Evolutionary conservation across 2,113 vertebrate genomes (phyloP).

Genomic region (Eleginops maclovinus): DNA sequence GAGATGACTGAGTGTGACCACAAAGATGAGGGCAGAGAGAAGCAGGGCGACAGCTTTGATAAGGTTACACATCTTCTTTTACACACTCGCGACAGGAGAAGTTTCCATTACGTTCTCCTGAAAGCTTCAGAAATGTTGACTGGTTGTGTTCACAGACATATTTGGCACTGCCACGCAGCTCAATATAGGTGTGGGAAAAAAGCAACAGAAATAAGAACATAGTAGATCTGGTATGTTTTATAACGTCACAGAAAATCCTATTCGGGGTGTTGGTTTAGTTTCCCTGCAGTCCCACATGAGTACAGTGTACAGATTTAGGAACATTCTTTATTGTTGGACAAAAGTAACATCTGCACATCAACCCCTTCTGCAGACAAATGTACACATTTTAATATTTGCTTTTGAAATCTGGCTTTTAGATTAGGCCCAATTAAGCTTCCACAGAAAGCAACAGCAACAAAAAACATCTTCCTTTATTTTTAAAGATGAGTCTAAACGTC

Average conservation of each 20-base stretch:
- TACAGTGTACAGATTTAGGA: constrained; percentile 19
- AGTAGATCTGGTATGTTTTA: neutral
- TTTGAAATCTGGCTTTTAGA: neutral
- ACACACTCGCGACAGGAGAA: constrained; percentile 27
- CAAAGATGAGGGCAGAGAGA: constrained; percentile 46
- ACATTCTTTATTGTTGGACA: constrained; percentile 2
- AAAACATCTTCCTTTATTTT: too few relatives aligned
- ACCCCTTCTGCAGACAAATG: neutral
- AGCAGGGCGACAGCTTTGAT: constrained; percentile 39
- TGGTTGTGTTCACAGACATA: constrained; percentile 6
- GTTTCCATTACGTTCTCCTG: constrained; percentile 48
- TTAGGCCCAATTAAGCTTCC: neutral
- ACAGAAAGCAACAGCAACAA: too few relatives aligned
- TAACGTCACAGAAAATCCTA: neutral
- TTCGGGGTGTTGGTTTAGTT: constrained; percentile 18
- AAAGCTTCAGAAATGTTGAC: constrained; percentile 11
- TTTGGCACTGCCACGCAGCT: constrained; percentile 6
- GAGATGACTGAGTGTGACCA: constrained; percentile 23
- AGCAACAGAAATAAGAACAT: constrained; percentile 2
- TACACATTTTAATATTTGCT: neutral
- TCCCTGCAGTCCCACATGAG: neutral
- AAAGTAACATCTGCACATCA: constrained; percentile 15
- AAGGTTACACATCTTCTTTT: constrained; percentile 58
- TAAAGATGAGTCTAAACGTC: too few relatives aligned
- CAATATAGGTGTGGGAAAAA: constrained; percentile 22